A percentile compares a stretch with the other conserved stretches of the same genome.
Evolutionary conservation across 2,888 invertebrate species (phyloP).

Genomic region (Cheilosia pagana): DNA sequence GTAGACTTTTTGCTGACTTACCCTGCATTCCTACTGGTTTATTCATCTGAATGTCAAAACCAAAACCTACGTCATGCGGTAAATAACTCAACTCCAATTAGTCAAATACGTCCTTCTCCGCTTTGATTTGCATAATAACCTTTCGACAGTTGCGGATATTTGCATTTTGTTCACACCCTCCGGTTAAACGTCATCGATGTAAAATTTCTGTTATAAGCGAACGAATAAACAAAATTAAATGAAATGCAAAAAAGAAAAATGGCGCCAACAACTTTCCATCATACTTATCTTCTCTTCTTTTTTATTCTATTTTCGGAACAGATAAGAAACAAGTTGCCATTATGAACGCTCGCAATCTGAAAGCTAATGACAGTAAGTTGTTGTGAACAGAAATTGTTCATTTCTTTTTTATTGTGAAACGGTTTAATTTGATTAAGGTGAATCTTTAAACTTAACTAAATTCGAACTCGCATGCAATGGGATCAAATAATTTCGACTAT

Average conservation of each 20-base stretch:
- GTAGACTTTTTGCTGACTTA: no score
- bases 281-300: slow-evolving; percentile 42
- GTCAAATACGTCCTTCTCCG: slow-evolving; percentile 4
- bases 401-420: slow-evolving; percentile 39
- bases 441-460: slow-evolving; percentile 37
- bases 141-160: not conserved
- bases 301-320: slow-evolving; percentile 77
- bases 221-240: not conserved
- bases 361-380: slow-evolving; percentile 82
- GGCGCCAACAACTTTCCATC: slow-evolving; percentile 28
- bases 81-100: slow-evolving; percentile 11
- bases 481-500: not conserved
- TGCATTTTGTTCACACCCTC: not conserved
- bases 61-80: no score
- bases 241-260: not conserved
- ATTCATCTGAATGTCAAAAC: no score
- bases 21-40: no score
- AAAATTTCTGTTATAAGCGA: not conserved
- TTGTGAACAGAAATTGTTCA: slow-evolving; percentile 65
- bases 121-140: slow-evolving; percentile 29
- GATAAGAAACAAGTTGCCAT: slow-evolving; percentile 82
- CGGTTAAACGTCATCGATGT: not conserved
- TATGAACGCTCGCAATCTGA: slow-evolving; percentile 81
- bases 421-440: slow-evolving; percentile 38
- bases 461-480: slow-evolving; percentile 56